A percentile compares a stretch with the other conserved stretches of the same genome.
Conservation (phyloP, 2,113 vertebrate genomes). For the Phyllostomus hastatus region DNA sequence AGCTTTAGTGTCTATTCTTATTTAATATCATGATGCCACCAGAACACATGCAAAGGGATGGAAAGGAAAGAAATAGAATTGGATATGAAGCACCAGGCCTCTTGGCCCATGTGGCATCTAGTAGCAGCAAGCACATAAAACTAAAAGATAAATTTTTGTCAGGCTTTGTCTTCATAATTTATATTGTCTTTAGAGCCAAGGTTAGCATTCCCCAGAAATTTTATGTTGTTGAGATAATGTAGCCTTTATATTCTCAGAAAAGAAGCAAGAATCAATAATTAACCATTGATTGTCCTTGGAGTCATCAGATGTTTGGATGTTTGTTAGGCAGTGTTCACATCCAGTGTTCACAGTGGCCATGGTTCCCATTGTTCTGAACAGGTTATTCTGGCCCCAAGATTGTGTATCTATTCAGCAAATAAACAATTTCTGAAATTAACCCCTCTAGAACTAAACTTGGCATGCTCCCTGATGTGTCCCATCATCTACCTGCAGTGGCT, state of each 20-base stretch:
- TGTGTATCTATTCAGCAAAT: neutral
- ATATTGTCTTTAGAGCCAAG: neutral
- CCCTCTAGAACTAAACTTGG: neutral
- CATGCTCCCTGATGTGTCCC: neutral
- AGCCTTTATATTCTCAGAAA: neutral
- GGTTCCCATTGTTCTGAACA: neutral
- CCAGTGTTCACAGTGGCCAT: neutral
- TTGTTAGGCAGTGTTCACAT: neutral
- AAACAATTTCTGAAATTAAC: neutral
- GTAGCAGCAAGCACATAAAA: neutral
- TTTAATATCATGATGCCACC: neutral
- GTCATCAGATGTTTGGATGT: neutral
- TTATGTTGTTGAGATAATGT: neutral
- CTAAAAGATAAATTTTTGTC: neutral
- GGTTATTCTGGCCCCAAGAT: neutral
- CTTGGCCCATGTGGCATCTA: neutral
- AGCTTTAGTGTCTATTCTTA: neutral
- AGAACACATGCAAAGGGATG: neutral
- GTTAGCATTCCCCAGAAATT: neutral
- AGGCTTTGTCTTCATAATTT: neutral
- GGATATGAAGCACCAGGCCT: neutral
- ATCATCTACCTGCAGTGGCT: neutral
- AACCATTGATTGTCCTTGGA: neutral
- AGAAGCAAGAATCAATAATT: neutral
- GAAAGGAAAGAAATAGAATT: neutral